Evolutionary conservation across 1,140 invertebrate genomes (phyloP), one percentile per base, ranked within the genome.

Genomic region (Lethrus apterus): DNA sequence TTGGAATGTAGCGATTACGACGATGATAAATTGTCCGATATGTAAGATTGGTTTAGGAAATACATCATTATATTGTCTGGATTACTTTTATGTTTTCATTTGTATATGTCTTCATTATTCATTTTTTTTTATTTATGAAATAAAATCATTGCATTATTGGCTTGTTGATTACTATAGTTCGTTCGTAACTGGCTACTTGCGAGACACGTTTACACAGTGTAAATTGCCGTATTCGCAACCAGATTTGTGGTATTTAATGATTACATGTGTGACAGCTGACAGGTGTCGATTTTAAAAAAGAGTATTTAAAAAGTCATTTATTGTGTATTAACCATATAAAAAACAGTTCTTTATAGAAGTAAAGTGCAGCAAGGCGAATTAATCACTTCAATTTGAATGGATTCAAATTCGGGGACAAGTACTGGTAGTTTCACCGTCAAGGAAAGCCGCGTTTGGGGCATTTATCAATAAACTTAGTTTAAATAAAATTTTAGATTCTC

Each of bases 11-110:
- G 40, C 23, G 40, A 42, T 42, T 42, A 13, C 13, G 40, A 42
- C 24, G 40, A 42, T 11, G 40, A 42, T 26, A 42, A 42, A 42
- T 23, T 42, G 40, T 42, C 40, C 40, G 40, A 42, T 29, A 42
- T 42, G 40, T 42, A 42, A 42, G n/a, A 26, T 7, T 26, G n/a
- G n/a, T 38, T 38, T 38, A 11, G 35, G 19, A 38, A 38, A 38
- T 38, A 38, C 35, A 38, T 38, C 20, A 14, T 38, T 21, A 38
- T 38, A 20, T 38, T 15, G 35, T 38, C 35, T 38, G 5, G 14
- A 21, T 21, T 38, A 38, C 24, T 23, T 38, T 38, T 38, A 38
- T 38, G 35, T 38, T 38, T 38, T 38, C 35, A 38, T 38, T 38
- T 38, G 35, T 38, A 38, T 38, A 38, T 38, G 35, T 38, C 35